Evolutionary conservation across 1,140 invertebrate genomes (phyloP).

Genomic region (Aphaenogaster ashmeadi): DNA sequence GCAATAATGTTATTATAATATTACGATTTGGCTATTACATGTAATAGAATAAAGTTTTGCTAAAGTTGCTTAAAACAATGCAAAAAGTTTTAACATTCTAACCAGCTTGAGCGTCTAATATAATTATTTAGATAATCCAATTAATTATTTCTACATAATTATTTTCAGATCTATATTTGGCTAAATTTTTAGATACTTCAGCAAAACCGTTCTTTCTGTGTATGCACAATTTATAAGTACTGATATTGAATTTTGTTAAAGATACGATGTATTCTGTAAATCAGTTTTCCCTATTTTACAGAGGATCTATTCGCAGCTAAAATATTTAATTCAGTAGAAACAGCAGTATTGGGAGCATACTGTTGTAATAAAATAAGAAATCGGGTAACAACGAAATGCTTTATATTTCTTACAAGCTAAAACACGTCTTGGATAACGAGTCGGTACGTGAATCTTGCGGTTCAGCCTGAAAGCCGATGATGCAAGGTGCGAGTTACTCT

Average conservation of each 20-base stretch:
- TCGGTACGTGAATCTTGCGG: slow-evolving; percentile 18
- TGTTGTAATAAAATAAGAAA: slow-evolving; percentile 7
- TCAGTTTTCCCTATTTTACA: not conserved
- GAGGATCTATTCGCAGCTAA: not conserved
- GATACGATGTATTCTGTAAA: not conserved
- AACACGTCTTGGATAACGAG: slow-evolving; percentile 8
- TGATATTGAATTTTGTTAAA: not conserved
- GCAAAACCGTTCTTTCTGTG: too few relatives aligned
- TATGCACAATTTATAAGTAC: not conserved
- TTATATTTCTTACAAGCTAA: slow-evolving; percentile 45
- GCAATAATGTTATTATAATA: not conserved
- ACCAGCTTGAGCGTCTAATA: too few relatives aligned
- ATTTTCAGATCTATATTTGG: too few relatives aligned
- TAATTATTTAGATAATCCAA: too few relatives aligned
- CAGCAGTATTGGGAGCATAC: not conserved
- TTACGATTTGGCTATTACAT: not conserved
- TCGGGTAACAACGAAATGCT: slow-evolving; percentile 14
- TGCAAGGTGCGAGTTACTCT: not conserved
- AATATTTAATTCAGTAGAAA: not conserved
- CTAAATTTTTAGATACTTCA: too few relatives aligned
- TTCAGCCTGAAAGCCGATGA: slow-evolving; percentile 35
- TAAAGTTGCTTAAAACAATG: too few relatives aligned
- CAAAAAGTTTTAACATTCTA: too few relatives aligned
- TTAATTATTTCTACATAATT: too few relatives aligned
- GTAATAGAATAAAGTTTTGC: too few relatives aligned